phyloP scores from a whole-genome alignment of 2,113 vertebrate genomes.

The Pelusios castaneus region DNA sequence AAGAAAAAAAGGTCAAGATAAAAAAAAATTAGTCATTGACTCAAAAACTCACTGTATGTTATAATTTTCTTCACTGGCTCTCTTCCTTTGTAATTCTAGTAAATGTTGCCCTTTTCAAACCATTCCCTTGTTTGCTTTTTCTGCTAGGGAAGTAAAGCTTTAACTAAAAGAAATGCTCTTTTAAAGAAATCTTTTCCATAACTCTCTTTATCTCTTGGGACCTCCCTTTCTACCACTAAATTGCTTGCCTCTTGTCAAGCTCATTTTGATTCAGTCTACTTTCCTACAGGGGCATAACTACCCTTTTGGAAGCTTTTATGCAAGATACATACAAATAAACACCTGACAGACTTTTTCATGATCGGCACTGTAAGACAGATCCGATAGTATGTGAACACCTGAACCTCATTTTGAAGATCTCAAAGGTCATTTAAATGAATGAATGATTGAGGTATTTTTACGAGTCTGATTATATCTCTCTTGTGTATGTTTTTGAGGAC shows the following conservation, averaged over 20 bases:
- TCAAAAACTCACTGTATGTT: neutral
- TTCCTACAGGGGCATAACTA: neutral
- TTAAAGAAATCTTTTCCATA: neutral
- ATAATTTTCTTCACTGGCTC: neutral
- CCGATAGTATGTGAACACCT: constrained; percentile 9
- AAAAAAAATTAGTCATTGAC: neutral
- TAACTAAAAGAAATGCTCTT: neutral
- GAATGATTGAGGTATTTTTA: constrained; percentile 57
- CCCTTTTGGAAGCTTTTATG: neutral
- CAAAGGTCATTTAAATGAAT: constrained; percentile 54
- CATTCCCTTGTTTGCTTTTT: neutral
- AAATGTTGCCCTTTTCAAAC: neutral
- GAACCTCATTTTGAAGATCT: constrained; percentile 58
- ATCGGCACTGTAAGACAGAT: neutral
- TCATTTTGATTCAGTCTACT: neutral
- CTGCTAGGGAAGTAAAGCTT: neutral
- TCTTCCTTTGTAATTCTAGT: neutral
- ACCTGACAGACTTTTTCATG: neutral
- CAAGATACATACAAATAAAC: neutral
- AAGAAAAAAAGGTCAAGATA: neutral
- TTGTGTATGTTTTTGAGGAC: constrained; percentile 43
- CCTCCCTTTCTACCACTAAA: neutral
- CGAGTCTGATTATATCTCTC: constrained; percentile 50
- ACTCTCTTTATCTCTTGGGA: neutral
- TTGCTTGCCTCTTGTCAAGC: neutral